phyloP scores from a whole-genome alignment of 2,113 vertebrate genomes.

The Dicaeum eximium region DNA sequence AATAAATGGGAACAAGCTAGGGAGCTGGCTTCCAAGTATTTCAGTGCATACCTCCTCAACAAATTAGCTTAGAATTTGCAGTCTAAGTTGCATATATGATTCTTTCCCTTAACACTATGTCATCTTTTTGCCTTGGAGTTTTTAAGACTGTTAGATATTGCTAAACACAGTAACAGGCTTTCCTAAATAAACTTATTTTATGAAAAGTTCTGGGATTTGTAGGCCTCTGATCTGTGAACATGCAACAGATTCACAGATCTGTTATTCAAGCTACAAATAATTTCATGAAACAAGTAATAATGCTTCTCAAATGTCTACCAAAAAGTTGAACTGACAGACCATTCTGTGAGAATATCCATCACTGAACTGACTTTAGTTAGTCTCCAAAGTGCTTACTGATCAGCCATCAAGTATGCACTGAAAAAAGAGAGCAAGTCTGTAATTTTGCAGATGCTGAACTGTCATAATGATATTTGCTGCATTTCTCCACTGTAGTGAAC shows the following conservation, averaged over 20 bases:
- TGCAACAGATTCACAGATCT: not conserved
- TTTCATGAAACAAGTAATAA: slow-evolving; percentile 9
- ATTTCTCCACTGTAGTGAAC: not conserved
- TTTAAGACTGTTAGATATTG: not conserved
- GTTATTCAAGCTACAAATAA: not conserved
- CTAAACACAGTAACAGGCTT: not conserved
- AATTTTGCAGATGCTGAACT: not conserved
- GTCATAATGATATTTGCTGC: not conserved
- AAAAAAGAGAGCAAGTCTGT: not conserved
- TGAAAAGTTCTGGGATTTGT: not conserved
- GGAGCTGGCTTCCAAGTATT: not conserved
- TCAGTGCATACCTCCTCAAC: not conserved
- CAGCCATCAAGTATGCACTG: slow-evolving; percentile 40
- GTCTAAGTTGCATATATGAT: not conserved
- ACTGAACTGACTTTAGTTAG: slow-evolving; percentile 56
- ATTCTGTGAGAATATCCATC: slow-evolving; percentile 21
- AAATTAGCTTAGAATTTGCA: not conserved
- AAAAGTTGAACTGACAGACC: not conserved
- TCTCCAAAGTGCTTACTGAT: slow-evolving; percentile 59
- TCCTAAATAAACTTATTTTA: not conserved
- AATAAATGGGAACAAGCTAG: not conserved
- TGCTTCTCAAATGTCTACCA: not conserved
- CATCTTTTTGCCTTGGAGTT: not conserved
- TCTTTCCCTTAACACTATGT: not conserved
- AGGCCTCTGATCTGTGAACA: not conserved